phyloP scores from a whole-genome alignment of 2,888 invertebrate species.

The Baccha elongata region DNA sequence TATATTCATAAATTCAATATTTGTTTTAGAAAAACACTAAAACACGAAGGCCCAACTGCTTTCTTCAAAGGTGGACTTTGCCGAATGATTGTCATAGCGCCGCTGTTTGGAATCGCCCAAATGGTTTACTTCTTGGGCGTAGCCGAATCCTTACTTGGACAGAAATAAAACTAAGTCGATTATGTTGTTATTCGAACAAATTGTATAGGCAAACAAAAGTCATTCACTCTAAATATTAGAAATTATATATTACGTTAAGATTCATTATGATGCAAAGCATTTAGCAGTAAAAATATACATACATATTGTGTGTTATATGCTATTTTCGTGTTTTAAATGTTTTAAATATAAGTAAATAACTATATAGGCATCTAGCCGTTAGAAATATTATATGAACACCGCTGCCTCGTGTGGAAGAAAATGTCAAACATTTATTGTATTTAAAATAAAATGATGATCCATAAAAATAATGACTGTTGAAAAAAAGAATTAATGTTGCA shows the following conservation, averaged over 20 bases:
- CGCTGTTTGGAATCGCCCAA: conserved; percentile 99
- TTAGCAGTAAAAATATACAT: conserved; percentile 28
- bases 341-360: conserved; percentile 10
- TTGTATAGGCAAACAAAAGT: conserved; percentile 20
- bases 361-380: conserved; percentile 3
- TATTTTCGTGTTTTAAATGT: conserved; percentile 40
- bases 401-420: conserved; percentile 26
- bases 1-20: neutral
- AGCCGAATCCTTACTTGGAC: conserved; percentile 86
- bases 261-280: conserved; percentile 58
- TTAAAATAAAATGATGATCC: conserved; percentile 8
- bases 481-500: neutral
- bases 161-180: conserved; percentile 38
- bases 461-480: neutral
- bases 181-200: conserved; percentile 32
- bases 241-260: conserved; percentile 33
- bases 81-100: conserved; percentile 98
- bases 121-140: conserved; percentile 98
- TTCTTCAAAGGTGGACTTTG: conserved; percentile 99
- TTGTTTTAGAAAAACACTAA: conserved; percentile 88
- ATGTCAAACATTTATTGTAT: conserved; percentile 31
- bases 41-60: conserved; percentile 94
- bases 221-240: conserved; percentile 23
- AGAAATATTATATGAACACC: conserved; percentile 13
- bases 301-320: conserved; percentile 27